phyloP scores from a whole-genome alignment of 2,113 vertebrate genomes.

The Psittacula cyanocephala region DNA sequence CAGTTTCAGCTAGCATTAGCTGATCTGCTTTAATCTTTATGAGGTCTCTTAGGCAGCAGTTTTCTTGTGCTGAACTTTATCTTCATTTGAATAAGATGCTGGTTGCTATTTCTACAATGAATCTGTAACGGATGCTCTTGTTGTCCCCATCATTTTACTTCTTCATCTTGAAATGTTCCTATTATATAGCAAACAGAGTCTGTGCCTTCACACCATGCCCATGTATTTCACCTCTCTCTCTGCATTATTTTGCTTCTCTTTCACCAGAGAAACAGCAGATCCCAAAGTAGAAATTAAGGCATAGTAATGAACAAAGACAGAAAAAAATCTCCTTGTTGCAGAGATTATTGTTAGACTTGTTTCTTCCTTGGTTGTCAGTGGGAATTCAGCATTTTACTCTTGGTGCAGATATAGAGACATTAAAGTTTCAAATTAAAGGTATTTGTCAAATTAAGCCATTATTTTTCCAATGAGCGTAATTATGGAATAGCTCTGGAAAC shows the following conservation, averaged over 20 bases:
- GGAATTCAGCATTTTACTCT: slow-evolving; percentile 5
- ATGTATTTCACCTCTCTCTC: not conserved
- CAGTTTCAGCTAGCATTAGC: slow-evolving; percentile 1
- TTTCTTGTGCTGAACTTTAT: not conserved
- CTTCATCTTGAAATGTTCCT: not conserved
- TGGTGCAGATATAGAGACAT: not conserved
- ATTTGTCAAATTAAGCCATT: slow-evolving; percentile 44
- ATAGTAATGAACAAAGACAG: not conserved
- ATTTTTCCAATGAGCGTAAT: not conserved
- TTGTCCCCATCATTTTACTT: not conserved
- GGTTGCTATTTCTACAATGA: not conserved
- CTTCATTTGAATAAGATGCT: not conserved
- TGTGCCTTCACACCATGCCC: not conserved
- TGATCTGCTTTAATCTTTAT: not conserved
- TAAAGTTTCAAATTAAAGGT: slow-evolving; percentile 39
- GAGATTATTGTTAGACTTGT: not conserved
- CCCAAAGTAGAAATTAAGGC: not conserved
- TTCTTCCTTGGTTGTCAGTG: not conserved
- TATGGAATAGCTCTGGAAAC: slow-evolving; percentile 28
- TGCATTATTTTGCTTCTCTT: not conserved
- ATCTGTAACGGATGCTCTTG: not conserved
- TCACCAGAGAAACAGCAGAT: not conserved
- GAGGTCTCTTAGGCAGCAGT: not conserved
- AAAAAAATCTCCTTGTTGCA: not conserved
- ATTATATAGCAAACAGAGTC: not conserved